Evolutionary conservation across 2,888 invertebrate genomes (phyloP).

Genomic region (Yponomeuta cagnagella): DNA sequence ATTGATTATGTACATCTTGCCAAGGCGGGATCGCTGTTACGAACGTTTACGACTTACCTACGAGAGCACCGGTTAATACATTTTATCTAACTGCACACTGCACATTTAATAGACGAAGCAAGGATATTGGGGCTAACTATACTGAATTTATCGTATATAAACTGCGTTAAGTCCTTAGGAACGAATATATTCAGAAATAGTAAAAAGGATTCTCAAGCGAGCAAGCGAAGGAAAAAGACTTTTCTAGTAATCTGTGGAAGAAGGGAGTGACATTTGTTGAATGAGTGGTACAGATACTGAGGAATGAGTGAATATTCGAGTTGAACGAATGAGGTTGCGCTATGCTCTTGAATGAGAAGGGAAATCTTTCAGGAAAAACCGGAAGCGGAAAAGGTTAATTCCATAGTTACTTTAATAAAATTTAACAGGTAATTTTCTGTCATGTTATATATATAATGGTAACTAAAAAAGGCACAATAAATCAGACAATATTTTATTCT

Average conservation of each 20-base stretch:
- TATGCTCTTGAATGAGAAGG: no score
- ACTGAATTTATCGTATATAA: background rate
- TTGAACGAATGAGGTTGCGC: background rate
- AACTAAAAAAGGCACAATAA: no score
- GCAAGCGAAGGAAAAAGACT: background rate
- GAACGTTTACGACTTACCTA: background rate
- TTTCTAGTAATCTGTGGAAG: no score
- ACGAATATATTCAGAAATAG: background rate
- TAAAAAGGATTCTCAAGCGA: background rate
- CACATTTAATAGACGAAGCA: background rate
- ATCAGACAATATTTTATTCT: no score
- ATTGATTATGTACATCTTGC: slow-evolving; percentile 7
- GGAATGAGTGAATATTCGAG: background rate
- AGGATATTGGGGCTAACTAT: background rate
- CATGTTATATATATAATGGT: no score
- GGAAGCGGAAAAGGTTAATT: background rate
- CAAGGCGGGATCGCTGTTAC: slow-evolving; percentile 8
- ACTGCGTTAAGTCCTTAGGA: background rate
- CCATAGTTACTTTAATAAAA: background rate
- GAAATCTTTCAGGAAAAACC: background rate
- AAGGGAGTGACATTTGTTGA: background rate
- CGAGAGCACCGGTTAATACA: background rate
- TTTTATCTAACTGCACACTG: background rate
- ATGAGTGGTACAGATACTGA: background rate
- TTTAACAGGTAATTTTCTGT: background rate